Evolutionary conservation across 2,113 vertebrate genomes (phyloP).

Genomic region (Danio rerio): GRCz12tu NC_133200.1:21557001-21557500

Average conservation of each 20-base stretch:
- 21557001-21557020: neutral
- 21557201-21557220: conserved; percentile 79
- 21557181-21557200: neutral
- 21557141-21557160: conserved; percentile 69
- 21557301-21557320: conserved; percentile 44
- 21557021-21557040: neutral
- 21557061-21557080: neutral
- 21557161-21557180: conserved; percentile 58
- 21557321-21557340: conserved; percentile 37
- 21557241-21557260: conserved; percentile 31
- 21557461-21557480: conserved; percentile 61
- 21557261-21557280: conserved; percentile 40
- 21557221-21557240: conserved; percentile 58
- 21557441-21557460: conserved; percentile 37
- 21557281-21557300: conserved; percentile 39
- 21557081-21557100: conserved; percentile 27
- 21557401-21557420: conserved; percentile 46
- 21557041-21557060: neutral
- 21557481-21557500: conserved; percentile 61
- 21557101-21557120: neutral
- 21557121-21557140: conserved; percentile 30
- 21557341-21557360: conserved; percentile 44
- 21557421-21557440: conserved; percentile 40
- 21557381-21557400: conserved; percentile 42
- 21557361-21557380: conserved; percentile 12